phyloP scores from a whole-genome alignment of 1,140 invertebrate genomes.

The Orussus abietinus region DNA sequence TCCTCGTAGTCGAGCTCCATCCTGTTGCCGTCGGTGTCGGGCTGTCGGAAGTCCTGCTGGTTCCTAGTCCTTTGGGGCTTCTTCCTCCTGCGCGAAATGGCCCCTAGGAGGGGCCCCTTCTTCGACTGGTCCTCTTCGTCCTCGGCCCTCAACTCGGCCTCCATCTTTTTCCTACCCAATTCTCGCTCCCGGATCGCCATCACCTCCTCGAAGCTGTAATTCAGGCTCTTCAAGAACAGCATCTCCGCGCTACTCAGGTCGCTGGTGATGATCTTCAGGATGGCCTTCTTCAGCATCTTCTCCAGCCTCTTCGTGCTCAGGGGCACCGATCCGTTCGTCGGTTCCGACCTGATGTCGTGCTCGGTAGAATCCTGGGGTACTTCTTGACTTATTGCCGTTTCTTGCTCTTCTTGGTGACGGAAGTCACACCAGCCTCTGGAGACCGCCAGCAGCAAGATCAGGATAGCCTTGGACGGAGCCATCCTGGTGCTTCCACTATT shows the following conservation, averaged over 20 bases:
- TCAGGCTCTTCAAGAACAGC: slow-evolving; percentile 42
- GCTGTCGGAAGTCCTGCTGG: too few relatives aligned
- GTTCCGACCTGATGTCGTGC: slow-evolving; percentile 14
- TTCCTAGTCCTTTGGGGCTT: too few relatives aligned
- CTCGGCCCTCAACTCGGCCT: slow-evolving; percentile 14
- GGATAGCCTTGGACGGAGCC: too few relatives aligned
- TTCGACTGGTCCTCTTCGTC: slow-evolving; percentile 13
- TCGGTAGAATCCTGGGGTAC: slow-evolving; percentile 1
- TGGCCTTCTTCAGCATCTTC: slow-evolving; percentile 47
- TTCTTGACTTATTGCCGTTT: too few relatives aligned
- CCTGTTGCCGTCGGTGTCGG: not conserved
- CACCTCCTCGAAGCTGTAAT: slow-evolving; percentile 43
- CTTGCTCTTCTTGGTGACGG: not conserved
- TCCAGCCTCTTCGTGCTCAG: slow-evolving; percentile 37
- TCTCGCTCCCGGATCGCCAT: slow-evolving; percentile 43
- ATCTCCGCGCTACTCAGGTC: slow-evolving; percentile 40
- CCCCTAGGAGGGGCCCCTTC: too few relatives aligned
- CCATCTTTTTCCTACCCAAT: slow-evolving; percentile 29
- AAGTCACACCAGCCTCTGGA: not conserved
- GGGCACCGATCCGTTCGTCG: slow-evolving; percentile 17
- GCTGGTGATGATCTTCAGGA: slow-evolving; percentile 46
- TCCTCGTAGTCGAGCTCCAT: not conserved
- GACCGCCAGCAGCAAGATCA: too few relatives aligned
- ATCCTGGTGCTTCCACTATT: too few relatives aligned
- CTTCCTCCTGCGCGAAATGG: too few relatives aligned